Base-by-base conservation (phyloP, 1,140 invertebrate species). In the Paracyclopina nana region DNA sequence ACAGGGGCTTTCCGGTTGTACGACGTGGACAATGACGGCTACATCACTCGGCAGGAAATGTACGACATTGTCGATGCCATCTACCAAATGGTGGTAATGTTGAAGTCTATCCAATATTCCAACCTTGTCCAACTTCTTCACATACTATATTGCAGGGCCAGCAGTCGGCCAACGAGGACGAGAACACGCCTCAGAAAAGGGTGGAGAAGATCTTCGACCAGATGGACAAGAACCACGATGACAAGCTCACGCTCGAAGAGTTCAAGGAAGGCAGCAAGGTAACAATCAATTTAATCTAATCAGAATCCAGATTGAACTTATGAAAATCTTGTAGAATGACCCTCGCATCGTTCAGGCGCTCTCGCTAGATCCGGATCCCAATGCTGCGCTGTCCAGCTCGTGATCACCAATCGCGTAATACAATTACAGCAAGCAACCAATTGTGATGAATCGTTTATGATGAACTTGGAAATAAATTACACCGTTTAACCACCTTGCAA, bases 141-240 rank as follows among this genome's bases (percentile, higher is more conserved):
- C n/a, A n/a, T n/a, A n/a, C n/a, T n/a, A n/a, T 22, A 16, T 62
- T 63, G 6, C 65, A 86, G 82, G 85, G 85, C 18, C 85, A 90
- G 63, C 79, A 83, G 54, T 81, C 84, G 22, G 77, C 80, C 51
- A 75, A 82, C 11, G 84, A 91, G 60, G 85, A 91, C 59, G 88
- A 94, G 62, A 92, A 92, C 63, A 90, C 85, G 31, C 85, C 88
- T 1, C 84, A 92, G 63, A 90, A 90, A 60, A 74, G 90, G 60
- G 88, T 95, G 27, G 88, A 95, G 65, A 88, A 91, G 65, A 95
- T 95, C 61, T 95, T 94, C 68, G 83, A 90, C 64, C 86, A 91
- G 63, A 92, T 95, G 86, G 90, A 95, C 69, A 92, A 95, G 70
- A 97, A 98, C 64, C 83, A 92, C 67, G 92, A 98, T 68, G 90